These are phyloP conservation scores for Perdita meconis DNA, from an alignment of 2,888 invertebrate species.

Conservation along the genomic window DNA sequence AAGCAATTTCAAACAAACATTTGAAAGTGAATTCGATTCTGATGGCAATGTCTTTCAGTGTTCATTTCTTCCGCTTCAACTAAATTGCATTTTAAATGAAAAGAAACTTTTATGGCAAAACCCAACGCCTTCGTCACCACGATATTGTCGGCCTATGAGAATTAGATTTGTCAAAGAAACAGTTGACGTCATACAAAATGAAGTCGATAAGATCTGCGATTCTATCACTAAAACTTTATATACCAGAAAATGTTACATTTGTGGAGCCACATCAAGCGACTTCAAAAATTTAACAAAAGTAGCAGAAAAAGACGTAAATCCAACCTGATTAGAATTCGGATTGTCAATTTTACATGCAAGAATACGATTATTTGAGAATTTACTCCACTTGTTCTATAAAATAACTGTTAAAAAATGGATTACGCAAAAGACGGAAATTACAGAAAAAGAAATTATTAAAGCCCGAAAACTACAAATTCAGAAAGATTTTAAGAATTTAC, in stretches of 20 bases:
- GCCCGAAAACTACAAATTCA: too few relatives aligned
- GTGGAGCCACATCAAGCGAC: slow-evolving; percentile 10
- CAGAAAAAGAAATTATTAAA: too few relatives aligned
- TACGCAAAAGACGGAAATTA: too few relatives aligned
- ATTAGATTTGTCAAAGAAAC: background rate
- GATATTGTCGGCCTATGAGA: background rate
- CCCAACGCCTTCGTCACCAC: background rate
- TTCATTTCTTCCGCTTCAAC: background rate
- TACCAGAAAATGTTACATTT: slow-evolving; percentile 31
- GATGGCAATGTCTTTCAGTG: background rate
- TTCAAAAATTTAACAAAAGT: slow-evolving; percentile 15
- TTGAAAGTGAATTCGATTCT: background rate
- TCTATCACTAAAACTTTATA: slow-evolving; percentile 5
- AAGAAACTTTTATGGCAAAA: background rate
- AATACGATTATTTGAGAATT: too few relatives aligned
- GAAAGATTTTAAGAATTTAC: too few relatives aligned
- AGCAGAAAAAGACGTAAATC: slow-evolving; percentile 22
- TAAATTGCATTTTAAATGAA: background rate
- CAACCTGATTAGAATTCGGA: slow-evolving; percentile 43
- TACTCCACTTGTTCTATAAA: too few relatives aligned
- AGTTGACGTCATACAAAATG: background rate
- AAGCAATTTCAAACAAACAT: background rate
- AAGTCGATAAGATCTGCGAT: slow-evolving; percentile 31
- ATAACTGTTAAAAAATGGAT: too few relatives aligned
- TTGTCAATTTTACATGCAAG: slow-evolving; percentile 60